These are phyloP conservation scores for Artemia sp. DNA, from an alignment of 2,888 invertebrate genomes.

Conservation along the genomic window DNA sequence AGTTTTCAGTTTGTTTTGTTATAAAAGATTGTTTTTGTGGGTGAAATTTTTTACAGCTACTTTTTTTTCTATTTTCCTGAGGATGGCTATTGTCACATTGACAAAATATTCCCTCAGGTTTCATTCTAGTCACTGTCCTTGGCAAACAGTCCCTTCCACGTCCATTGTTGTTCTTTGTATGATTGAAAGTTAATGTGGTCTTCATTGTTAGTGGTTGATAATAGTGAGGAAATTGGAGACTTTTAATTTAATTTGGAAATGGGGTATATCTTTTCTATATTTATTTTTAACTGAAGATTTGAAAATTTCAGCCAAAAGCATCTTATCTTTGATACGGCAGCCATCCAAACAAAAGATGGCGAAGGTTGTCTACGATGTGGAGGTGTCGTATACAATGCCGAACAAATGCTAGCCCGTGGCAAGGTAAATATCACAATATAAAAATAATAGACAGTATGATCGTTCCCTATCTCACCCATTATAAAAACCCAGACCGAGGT, in stretches of 20 bases:
- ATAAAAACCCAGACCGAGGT: too few relatives aligned
- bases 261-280: background rate
- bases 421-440: conserved; percentile 44
- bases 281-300: too few relatives aligned
- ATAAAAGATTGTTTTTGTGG: too few relatives aligned
- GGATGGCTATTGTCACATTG: too few relatives aligned
- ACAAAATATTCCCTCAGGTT: too few relatives aligned
- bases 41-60: too few relatives aligned
- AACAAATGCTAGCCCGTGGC: conserved; percentile 79
- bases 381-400: conserved; percentile 73
- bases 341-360: conserved; percentile 50
- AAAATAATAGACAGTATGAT: too few relatives aligned
- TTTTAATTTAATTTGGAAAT: background rate
- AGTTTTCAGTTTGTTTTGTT: too few relatives aligned
- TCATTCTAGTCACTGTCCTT: too few relatives aligned
- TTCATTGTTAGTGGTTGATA: too few relatives aligned
- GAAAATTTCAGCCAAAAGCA: background rate
- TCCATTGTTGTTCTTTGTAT: background rate
- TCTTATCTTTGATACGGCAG: conserved; percentile 15
- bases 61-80: too few relatives aligned
- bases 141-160: background rate
- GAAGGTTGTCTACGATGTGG: conserved; percentile 76
- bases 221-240: background rate
- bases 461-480: too few relatives aligned
- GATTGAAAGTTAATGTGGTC: background rate